Evolutionary conservation across 2,113 vertebrate genomes (phyloP).

Genomic region (Pomatorhinus ruficollis): DNA sequence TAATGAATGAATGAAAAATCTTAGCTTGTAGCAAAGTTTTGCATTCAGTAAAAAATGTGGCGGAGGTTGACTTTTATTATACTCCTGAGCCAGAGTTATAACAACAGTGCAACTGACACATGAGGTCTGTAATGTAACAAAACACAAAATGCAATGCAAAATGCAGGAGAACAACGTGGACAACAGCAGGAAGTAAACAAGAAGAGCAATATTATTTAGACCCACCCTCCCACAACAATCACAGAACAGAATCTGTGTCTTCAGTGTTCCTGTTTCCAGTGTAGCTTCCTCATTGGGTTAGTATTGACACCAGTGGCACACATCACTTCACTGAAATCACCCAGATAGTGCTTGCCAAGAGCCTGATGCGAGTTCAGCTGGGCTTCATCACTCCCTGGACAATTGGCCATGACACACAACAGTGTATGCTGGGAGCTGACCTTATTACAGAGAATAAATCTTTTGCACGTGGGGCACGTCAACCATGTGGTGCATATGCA

Average conservation of each 20-base stretch:
- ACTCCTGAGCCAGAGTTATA: background rate
- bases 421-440: background rate
- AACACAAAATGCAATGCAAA: background rate
- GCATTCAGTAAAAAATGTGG: background rate
- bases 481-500: background rate
- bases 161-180: background rate
- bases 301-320: background rate
- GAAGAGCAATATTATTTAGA: background rate
- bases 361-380: background rate
- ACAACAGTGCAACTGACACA: background rate
- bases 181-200: background rate
- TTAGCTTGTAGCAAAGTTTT: background rate
- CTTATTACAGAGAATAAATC: slow-evolving; percentile 8
- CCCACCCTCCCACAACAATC: background rate
- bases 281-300: background rate
- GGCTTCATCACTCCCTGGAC: background rate
- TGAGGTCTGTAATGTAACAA: background rate
- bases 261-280: background rate
- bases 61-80: background rate
- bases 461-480: background rate
- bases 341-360: background rate
- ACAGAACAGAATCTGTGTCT: background rate
- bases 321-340: background rate
- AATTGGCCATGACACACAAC: background rate
- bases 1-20: slow-evolving; percentile 5